Evolutionary conservation across 2,113 vertebrate genomes (phyloP), one percentile per base, ranked within the genome.

Genomic region (Petromus typicus): DNA sequence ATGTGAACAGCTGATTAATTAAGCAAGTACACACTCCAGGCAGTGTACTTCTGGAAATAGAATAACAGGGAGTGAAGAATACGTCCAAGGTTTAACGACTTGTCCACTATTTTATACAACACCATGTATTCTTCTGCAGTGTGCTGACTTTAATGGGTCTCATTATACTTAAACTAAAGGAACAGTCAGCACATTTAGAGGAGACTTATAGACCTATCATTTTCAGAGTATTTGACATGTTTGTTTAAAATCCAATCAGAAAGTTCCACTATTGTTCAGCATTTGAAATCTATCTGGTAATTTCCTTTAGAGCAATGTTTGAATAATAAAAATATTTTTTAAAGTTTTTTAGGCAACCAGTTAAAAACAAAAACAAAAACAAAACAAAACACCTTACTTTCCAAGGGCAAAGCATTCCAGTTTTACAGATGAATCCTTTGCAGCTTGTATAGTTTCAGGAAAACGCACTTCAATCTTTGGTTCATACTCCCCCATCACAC

Each of bases 401-500:
- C 99, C 99, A 94, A 99, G 99, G 98, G 99, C 99, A 88, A 99
- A 99, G 97, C 99, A 99, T 95, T 99, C 99, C 98, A 99, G 98
- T 57, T 98, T 98, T 97, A 99, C 98, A 4, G 99, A 99, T 1
- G 99, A 99, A 98, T 99, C 99, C 98, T 99, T 98, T 4, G 96
- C 98, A 32, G 99, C 98, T 4, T 98, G 97, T 54, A 98, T 97
- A 2, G 94, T 98, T 96, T 99, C 99, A 63, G 99, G 98, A 93
- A 99, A 99, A 80, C 92, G 98, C 90, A 99, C 99, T 98, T 99
- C 99, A 5, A 99, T 99, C 98, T 99, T 99, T 45, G 99, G 99
- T 97, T 99, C 99, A 4, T 99, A 99, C 95, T 99, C 99, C 43
- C 99, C 99, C 99, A 99, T 99, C 97, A 98, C 99, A 95, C 98